Conservation (phyloP, 2,113 vertebrate species). For the Chamaea fasciata region DNA sequence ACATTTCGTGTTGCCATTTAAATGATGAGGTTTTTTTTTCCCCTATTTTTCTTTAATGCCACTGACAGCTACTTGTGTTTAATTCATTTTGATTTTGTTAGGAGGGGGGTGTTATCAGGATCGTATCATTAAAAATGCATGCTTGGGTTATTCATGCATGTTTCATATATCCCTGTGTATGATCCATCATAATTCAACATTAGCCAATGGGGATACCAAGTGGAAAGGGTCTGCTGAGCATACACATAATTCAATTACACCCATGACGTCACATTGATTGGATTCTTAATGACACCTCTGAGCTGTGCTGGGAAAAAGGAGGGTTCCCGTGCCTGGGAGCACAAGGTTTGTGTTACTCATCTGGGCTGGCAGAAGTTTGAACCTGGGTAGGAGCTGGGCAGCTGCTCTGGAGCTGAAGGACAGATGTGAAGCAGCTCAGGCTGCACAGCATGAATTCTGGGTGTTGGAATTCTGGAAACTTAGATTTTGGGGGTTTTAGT, state of each 20-base stretch:
- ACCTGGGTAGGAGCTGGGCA: not conserved
- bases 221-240: slow-evolving; percentile 9
- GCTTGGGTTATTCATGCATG: slow-evolving; percentile 51
- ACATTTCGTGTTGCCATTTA: slow-evolving; percentile 48
- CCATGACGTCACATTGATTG: slow-evolving; percentile 51
- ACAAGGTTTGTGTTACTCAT: not conserved
- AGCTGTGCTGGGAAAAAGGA: not conserved
- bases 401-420: not conserved
- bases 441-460: fast-evolving
- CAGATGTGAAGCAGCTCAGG: not conserved
- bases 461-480: not conserved
- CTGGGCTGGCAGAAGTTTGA: not conserved
- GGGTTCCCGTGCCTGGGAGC: not conserved
- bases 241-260: slow-evolving; percentile 54
- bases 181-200: slow-evolving; percentile 55
- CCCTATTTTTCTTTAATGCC: not conserved
- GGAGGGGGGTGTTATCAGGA: slow-evolving; percentile 40
- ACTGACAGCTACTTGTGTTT: slow-evolving; percentile 56
- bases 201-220: slow-evolving; percentile 35
- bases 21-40: not conserved
- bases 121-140: slow-evolving; percentile 43
- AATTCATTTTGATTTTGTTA: slow-evolving; percentile 60
- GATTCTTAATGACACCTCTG: slow-evolving; percentile 33
- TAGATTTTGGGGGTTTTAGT: not conserved
- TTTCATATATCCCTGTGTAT: slow-evolving; percentile 37